phyloP scores from a whole-genome alignment of 1,140 invertebrate species.

The Danaus melanippus region DNA sequence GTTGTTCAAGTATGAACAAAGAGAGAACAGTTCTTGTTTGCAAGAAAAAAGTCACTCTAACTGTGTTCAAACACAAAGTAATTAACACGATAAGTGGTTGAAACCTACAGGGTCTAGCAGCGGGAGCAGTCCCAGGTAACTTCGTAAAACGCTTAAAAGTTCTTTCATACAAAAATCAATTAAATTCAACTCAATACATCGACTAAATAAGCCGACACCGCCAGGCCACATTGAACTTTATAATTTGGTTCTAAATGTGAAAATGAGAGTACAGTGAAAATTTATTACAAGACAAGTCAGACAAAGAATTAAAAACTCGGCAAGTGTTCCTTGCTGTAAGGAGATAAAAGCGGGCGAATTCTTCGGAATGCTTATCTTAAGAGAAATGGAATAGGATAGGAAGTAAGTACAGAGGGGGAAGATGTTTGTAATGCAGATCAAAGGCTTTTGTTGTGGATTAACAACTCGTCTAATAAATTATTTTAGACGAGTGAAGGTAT shows the following conservation, averaged over 20 bases:
- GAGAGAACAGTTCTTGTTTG: constrained; percentile 5
- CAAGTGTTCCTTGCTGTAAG: constrained; percentile 33
- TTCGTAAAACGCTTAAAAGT: constrained; percentile 5
- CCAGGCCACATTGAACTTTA: constrained; percentile 9
- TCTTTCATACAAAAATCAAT: constrained; percentile 8
- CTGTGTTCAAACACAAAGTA: constrained; percentile 10
- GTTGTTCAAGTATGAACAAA: constrained; percentile 10
- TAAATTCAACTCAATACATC: constrained; percentile 3
- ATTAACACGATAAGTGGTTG: constrained; percentile 12
- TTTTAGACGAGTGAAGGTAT: constrained; percentile 12
- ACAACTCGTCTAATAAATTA: constrained; percentile 39
- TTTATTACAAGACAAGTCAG: constrained; percentile 16
- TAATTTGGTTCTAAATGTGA: constrained; percentile 8
- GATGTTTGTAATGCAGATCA: constrained; percentile 43
- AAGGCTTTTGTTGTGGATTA: constrained; percentile 54
- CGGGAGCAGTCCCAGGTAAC: constrained; percentile 3
- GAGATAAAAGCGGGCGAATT: constrained; percentile 37
- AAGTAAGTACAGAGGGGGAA: not conserved
- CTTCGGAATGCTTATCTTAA: constrained; percentile 25
- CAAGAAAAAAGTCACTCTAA: constrained; percentile 7
- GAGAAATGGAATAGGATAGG: constrained; percentile 3
- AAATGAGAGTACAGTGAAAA: constrained; percentile 11
- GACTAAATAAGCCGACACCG: not conserved
- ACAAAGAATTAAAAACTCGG: constrained; percentile 34
- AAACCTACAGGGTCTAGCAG: no score